Percentiles rank a stretch among this genome's conserved stretches.
Evolutionary conservation across 1,140 invertebrate species (phyloP).

Genomic region (Branchinecta lynchi): DNA sequence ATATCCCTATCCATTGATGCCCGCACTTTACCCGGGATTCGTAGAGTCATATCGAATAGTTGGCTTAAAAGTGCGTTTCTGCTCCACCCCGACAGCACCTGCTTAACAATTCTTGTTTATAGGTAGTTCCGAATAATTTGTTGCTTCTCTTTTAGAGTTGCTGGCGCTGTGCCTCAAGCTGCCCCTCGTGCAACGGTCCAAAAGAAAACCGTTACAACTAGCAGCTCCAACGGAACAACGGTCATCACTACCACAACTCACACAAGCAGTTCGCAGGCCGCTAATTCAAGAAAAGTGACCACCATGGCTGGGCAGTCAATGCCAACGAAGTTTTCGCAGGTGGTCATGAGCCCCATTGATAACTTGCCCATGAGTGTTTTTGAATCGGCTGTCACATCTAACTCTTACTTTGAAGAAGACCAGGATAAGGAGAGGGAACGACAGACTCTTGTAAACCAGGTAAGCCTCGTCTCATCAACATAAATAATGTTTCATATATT

Average conservation of each 20-base stretch:
- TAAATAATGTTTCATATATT: no score
- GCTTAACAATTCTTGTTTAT: no score
- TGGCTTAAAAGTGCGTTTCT: no score
- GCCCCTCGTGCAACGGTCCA: not conserved
- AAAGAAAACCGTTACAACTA: not conserved
- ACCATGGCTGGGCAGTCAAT: not conserved
- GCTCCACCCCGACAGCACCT: no score
- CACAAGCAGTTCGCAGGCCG: not conserved
- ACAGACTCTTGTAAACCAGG: not conserved
- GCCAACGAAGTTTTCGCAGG: not conserved
- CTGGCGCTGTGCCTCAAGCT: no score
- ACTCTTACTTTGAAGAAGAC: not conserved
- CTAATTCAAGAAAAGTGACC: not conserved
- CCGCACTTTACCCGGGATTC: no score
- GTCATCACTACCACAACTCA: not conserved
- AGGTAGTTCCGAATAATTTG: no score
- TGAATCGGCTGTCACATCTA: not conserved
- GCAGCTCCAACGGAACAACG: not conserved
- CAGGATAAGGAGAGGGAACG: not conserved
- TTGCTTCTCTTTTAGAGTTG: no score
- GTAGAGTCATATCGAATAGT: no score
- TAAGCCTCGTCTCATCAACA: not conserved
- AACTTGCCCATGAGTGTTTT: slow-evolving; percentile 9
- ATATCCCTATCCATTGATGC: no score
- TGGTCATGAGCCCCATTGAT: not conserved